Percentiles rank a stretch among this genome's conserved stretches.
These are phyloP conservation scores for Yponomeuta plumbellus DNA, from an alignment of 2,888 invertebrate genomes.

Conservation along the genomic window DNA sequence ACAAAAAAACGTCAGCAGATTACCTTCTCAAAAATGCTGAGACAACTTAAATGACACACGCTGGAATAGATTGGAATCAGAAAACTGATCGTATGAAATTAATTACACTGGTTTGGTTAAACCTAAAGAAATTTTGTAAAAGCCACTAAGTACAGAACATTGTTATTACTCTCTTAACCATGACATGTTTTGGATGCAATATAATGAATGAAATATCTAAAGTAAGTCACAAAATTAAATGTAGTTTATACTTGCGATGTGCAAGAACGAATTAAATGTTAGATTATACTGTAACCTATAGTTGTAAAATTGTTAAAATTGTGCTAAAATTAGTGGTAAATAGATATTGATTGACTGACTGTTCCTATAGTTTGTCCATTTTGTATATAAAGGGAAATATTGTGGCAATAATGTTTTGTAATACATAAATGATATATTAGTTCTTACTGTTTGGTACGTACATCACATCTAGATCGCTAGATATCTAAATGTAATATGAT, in stretches of 20 bases:
- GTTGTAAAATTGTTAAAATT: not conserved
- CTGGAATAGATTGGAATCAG: too few relatives aligned
- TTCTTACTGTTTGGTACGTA: not conserved
- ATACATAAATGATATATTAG: not conserved
- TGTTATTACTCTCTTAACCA: not conserved
- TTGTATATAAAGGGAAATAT: not conserved
- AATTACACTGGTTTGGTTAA: too few relatives aligned
- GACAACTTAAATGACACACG: too few relatives aligned
- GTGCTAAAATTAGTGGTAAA: not conserved
- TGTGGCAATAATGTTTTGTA: not conserved
- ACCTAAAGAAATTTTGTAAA: too few relatives aligned
- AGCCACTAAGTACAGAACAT: not conserved
- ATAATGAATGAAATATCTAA: not conserved
- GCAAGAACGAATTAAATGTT: not conserved
- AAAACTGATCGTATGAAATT: too few relatives aligned
- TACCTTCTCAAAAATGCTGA: too few relatives aligned
- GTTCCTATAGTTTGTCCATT: not conserved
- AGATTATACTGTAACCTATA: not conserved
- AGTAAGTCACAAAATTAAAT: not conserved
- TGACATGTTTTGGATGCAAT: not conserved
- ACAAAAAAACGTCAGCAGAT: too few relatives aligned
- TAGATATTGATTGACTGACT: not conserved
- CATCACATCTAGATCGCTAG: not conserved
- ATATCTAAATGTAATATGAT: not conserved
- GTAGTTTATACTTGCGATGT: not conserved